Evolutionary conservation across 64 coral and sea anemone genomes (phyloP).

Genomic region (Dendrophyllia cribrosa): DNA sequence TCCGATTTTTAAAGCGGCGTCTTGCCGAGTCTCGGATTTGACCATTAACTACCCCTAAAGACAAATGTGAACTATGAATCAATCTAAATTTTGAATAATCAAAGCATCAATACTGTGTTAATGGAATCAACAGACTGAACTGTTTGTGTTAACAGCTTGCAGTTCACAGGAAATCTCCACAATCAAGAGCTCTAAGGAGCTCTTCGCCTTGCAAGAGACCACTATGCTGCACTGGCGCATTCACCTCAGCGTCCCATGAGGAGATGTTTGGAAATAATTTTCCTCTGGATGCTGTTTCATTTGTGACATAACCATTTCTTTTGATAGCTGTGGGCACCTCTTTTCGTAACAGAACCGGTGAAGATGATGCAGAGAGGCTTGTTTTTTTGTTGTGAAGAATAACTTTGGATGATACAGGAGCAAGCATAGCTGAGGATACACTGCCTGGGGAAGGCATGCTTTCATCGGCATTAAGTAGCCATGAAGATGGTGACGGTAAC

Average conservation of each 20-base stretch:
- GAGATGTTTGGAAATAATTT: constrained; percentile 68
- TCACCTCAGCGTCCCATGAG: constrained; percentile 76
- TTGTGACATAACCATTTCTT: constrained; percentile 71
- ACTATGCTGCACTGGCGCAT: constrained; percentile 71
- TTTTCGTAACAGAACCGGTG: constrained; percentile 12
- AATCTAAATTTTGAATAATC: too few relatives aligned
- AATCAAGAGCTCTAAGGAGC: constrained; percentile 75
- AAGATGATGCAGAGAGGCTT: constrained; percentile 43
- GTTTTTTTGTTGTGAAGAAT: not conserved
- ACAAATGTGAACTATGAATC: too few relatives aligned
- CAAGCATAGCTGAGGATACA: constrained; percentile 10
- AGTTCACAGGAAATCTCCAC: constrained; percentile 10
- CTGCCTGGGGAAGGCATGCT: constrained; percentile 25
- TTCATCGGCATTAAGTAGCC: not conserved
- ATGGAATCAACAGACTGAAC: not conserved
- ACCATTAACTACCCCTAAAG: too few relatives aligned
- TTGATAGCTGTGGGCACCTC: constrained; percentile 40
- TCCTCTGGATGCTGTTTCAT: constrained; percentile 52
- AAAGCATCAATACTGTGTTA: too few relatives aligned
- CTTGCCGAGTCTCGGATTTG: too few relatives aligned
- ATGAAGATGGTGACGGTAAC: constrained; percentile 59
- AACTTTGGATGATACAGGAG: constrained; percentile 1
- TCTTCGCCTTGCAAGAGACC: constrained; percentile 83
- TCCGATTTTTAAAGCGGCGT: too few relatives aligned
- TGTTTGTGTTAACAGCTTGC: not conserved